These are phyloP conservation scores for Chrosomus eos DNA, from an alignment of 2,797 vertebrate genomes.

Conservation along the genomic window DNA sequence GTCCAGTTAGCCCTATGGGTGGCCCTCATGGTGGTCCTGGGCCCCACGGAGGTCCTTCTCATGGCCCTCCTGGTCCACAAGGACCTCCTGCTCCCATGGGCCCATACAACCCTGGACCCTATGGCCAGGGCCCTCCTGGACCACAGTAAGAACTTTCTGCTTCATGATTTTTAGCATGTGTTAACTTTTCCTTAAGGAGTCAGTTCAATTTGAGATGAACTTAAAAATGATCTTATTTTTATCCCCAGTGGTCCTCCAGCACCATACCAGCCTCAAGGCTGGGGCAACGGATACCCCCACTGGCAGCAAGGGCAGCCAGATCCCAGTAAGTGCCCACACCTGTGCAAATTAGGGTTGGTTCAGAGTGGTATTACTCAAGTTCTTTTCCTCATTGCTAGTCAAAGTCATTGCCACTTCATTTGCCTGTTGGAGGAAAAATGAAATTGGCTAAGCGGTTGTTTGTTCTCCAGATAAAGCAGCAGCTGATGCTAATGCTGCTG, in stretches of 20 bases:
- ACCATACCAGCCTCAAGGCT: constrained; percentile 95
- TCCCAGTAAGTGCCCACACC: constrained; percentile 83
- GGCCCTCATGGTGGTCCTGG: constrained; percentile 93
- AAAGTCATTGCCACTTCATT: neutral
- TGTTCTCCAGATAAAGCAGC: constrained; percentile 90
- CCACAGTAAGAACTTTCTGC: constrained; percentile 87
- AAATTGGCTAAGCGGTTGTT: constrained; percentile 33
- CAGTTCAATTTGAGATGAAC: neutral
- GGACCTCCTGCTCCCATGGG: constrained; percentile 96
- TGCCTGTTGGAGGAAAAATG: neutral
- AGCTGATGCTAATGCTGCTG: constrained; percentile 96
- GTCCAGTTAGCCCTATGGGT: constrained; percentile 95
- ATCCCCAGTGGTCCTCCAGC: constrained; percentile 90
- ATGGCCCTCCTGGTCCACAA: constrained; percentile 94
- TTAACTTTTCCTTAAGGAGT: neutral
- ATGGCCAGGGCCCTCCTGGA: constrained; percentile 96
- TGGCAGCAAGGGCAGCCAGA: constrained; percentile 98
- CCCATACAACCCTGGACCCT: constrained; percentile 96
- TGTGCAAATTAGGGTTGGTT: neutral
- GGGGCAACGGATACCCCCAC: constrained; percentile 97
- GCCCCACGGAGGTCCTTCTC: constrained; percentile 95
- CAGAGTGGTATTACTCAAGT: neutral
- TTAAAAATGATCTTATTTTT: neutral
- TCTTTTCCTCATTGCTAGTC: neutral
- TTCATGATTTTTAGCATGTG: neutral